phyloP scores from a whole-genome alignment of 30 jellyfish, hydroid and myxozoan genomes.

The Morbakka virulenta region DNA sequence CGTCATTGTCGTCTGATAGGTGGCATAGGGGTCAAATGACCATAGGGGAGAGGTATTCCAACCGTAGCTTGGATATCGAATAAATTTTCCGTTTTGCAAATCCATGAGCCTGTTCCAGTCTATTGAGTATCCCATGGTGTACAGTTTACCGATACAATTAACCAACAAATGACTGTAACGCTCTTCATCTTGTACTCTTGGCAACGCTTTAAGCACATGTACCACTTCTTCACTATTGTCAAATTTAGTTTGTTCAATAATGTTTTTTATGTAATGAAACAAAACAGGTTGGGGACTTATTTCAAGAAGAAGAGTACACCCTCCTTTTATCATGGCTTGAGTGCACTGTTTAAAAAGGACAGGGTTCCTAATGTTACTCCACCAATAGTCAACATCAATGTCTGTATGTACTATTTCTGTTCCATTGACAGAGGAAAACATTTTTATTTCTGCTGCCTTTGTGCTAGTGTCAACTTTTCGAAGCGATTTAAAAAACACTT shows the following conservation, averaged over 20 bases:
- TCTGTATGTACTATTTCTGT: conserved; percentile 7
- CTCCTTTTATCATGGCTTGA: conserved; percentile 4
- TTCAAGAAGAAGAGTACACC: conserved; percentile 35
- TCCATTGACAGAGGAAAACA: conserved; percentile 45
- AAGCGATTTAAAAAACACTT: conserved; percentile 9
- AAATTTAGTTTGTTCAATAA: conserved; percentile 30
- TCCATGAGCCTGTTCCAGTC: conserved; percentile 19
- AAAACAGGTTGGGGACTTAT: conserved; percentile 63
- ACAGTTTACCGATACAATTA: conserved; percentile 53
- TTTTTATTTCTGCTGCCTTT: not conserved
- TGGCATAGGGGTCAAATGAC: conserved; percentile 37
- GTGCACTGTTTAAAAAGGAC: conserved; percentile 41
- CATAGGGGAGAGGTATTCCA: conserved; percentile 68
- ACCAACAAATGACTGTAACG: conserved; percentile 37
- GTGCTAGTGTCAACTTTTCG: conserved; percentile 27
- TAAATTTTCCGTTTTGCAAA: conserved; percentile 20
- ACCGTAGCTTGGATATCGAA: conserved; percentile 48
- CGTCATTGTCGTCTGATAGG: conserved; percentile 27
- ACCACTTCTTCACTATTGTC: not conserved
- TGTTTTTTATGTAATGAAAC: conserved; percentile 42
- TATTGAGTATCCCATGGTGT: conserved; percentile 56
- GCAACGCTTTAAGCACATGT: conserved; percentile 26
- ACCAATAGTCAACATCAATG: conserved; percentile 47
- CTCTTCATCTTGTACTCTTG: conserved; percentile 29
- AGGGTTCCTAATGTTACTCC: conserved; percentile 51